Evolutionary conservation across 2,113 vertebrate species (phyloP), one percentile per base, ranked within the genome.

Genomic region (Hystrix cristata): DNA sequence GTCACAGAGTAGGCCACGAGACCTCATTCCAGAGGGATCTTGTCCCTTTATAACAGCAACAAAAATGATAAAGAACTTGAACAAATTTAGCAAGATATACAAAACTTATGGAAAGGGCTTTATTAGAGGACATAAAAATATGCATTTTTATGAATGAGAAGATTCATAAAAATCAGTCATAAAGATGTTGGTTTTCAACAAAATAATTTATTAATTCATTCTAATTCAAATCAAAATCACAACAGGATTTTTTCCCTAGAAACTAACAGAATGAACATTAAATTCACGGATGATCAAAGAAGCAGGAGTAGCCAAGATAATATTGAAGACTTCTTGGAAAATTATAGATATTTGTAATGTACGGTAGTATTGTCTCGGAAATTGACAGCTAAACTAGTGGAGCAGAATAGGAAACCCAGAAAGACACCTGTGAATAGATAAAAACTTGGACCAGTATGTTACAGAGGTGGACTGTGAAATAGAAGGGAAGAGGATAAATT

Each of bases 181-280:
- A 80, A 60, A 88, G 38, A 74, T 59, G 69, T 87, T 4, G 14
- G 4, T 94, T 83, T 84, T 94, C n/a, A 46, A 34, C 48, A 89
- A 74, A 74, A 51, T 82, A 62, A 62, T 88, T 62, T 71, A 81
- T 59, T 87, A 88, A 64, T 64, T 89, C 9, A 90, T 27, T 83
- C 3, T 4, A 64, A 21, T 89, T 94, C 48, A 89, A 64, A 90
- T 55, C 7, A 94, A 83, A 94, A 74, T 94, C 57, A 64, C 46
- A 82, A 23, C 15, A 46, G 19, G 55, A 64, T 64, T 72, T 69
- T 93, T 86, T 65, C n/a, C 69, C 71, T 87, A 69, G 65, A 80
- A 38, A 16, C 55, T 31, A 65, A 86, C 14, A 67, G 31, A 67
- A 67, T 85, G 11, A 87, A 48, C 34, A 53, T 88, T 62, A 82